Evolutionary conservation across 2,113 vertebrate genomes (phyloP), one percentile per base, ranked within the genome.

Genomic region (Perccottus glenii): DNA sequence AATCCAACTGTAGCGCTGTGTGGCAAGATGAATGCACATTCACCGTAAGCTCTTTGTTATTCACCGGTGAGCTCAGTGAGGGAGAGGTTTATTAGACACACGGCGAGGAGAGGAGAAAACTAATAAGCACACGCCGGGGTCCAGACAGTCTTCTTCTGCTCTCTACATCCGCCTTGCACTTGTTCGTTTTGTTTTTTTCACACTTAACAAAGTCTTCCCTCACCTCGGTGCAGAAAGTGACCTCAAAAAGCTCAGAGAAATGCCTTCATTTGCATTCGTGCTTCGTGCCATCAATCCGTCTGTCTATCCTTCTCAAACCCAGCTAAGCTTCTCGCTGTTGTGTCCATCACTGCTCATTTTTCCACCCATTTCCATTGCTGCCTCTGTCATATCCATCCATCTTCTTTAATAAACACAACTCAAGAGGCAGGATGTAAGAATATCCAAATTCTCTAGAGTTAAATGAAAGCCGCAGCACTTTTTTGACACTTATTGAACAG

Each of bases 311-410:
- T 73, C 70, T 66, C 60, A 77, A 82, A 75, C 76, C 59, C 67
- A 57, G 64, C 52, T 58, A 73, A 64, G 68, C 60, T 15, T 64
- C 67, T 48, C 67, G 35, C 49, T 70, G 69, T 68, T 84, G 66
- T 81, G 85, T 88, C 87, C 70, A 86, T 88, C 87, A 87, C 70
- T 59, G 73, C 76, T 84, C 77, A 85, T 88, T 85, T 84, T 53
- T 51, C 58, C 60, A 48, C 47, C 64, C 3, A 52, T 78, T 74
- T 81, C 73, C 70, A 77, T 57, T 85, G 75, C 45, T 61, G 55
- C 60, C 64, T 65, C 75, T 66, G 58, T 78, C 81, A 77, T 75
- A 70, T 85, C 70, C 79, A 85, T 86, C 81, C 70, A 65, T 84
- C 83, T 78, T 85, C 73, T 67, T 75, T 64, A 82, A 52, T 43